Evolutionary conservation across 2,113 vertebrate genomes (phyloP), one percentile per base, ranked within the genome.

Genomic region (Plecotus auritus): DNA sequence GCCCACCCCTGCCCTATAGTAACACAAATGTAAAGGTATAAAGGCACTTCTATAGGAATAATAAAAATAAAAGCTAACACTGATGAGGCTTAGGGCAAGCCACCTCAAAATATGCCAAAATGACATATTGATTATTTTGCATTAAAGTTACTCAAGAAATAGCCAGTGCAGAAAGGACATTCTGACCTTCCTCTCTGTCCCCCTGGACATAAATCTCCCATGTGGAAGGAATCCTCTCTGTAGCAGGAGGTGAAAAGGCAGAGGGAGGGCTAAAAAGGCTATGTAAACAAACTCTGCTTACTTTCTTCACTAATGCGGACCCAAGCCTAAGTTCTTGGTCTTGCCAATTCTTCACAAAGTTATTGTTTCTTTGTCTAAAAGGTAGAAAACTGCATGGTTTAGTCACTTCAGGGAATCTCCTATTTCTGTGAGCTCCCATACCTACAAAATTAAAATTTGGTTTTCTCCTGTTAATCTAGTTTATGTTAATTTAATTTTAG

Each of bases 11-110:
- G 2, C 0, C 26, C 2, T 35, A 22, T 30, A 61, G 4, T 94
- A 82, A 89, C 73, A 0, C n/a, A 95, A 64, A 64, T 84, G 66
- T 67, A 92, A 61, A 85, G 45, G 9, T 86, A 70, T 67, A 90
- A 61, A 86, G 56, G 7, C 2, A 69, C 12, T 89, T 93, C 20
- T 61, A 28, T 76, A 30, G 51, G 7, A 83, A 66, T 83, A 90
- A 83, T 80, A 28, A 83, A 56, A 93, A 83, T 20, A 51, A 59
- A 94, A 87, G 20, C 12, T 66, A n/a, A 66, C 22, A 56, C 13
- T 81, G 51, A 26, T 37, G 51, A 35, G 51, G 10, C 18, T 35
- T 22, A 35, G 20, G 20, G 51, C 8, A 26, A 23, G 77, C 51
- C n/a, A 56, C n/a, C 22, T 11, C n/a, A 56, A 56, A 54, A 80